These are phyloP conservation scores for Macrochelys suwanniensis DNA, from an alignment of 2,797 vertebrate species.

Conservation along the genomic window DNA sequence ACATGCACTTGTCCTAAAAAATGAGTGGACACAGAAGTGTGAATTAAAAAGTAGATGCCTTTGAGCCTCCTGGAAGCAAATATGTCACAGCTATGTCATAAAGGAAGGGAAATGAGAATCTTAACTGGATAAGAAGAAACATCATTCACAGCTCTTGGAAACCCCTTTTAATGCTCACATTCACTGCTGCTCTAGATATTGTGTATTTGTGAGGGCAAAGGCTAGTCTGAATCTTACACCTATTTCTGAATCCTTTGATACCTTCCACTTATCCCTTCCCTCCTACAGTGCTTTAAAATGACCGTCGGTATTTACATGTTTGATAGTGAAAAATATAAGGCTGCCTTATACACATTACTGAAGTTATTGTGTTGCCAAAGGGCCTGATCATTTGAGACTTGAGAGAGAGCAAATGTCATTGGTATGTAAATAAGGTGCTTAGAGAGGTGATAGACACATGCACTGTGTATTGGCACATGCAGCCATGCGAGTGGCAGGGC, in stretches of 20 bases:
- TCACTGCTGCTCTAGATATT: not conserved
- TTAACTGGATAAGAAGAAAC: not conserved
- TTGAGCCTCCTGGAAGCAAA: not conserved
- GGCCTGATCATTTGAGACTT: not conserved
- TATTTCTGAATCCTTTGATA: not conserved
- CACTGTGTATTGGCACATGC: conserved; percentile 49
- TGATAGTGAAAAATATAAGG: conserved; percentile 19
- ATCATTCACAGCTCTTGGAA: rapidly evolving
- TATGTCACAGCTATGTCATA: not conserved
- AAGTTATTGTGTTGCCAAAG: conserved; percentile 2
- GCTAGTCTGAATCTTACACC: not conserved
- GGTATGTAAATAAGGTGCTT: conserved; percentile 40
- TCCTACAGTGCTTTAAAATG: conserved; percentile 2
- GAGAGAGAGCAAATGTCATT: not conserved
- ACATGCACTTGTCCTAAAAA: not conserved
- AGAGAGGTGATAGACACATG: conserved; percentile 46
- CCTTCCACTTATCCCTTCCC: not conserved
- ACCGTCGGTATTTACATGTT: not conserved
- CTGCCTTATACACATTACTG: not conserved
- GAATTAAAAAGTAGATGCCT: not conserved
- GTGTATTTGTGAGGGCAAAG: not conserved
- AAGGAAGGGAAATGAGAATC: not conserved
- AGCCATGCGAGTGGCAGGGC: not conserved
- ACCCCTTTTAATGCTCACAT: not conserved
- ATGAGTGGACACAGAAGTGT: not conserved